Conservation (phyloP, 2,888 invertebrate species). For the Yponomeuta cagnagella region DNA sequence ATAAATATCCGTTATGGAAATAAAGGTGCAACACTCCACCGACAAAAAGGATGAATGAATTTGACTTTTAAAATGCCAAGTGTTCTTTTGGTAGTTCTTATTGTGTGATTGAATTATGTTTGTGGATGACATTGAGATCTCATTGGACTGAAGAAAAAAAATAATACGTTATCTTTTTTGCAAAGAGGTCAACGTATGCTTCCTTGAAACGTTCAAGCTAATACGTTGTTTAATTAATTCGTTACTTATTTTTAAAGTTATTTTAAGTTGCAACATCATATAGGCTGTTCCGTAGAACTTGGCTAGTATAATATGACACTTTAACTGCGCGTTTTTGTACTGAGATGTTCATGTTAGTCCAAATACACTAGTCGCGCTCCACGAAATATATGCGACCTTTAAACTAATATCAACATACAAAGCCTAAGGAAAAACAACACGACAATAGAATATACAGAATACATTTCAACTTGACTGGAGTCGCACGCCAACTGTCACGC, state of each 20-base stretch:
- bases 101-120: not conserved
- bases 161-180: slow-evolving; percentile 8
- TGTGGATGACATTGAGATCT: slow-evolving; percentile 11
- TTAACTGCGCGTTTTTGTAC: not conserved
- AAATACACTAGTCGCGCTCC: not conserved
- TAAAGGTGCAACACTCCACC: no score
- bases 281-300: not conserved
- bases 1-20: no score
- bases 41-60: no score
- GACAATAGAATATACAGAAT: slow-evolving; percentile 60
- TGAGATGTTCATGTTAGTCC: not conserved
- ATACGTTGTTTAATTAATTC: not conserved
- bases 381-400: slow-evolving; percentile 41
- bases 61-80: not conserved
- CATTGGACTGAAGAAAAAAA: slow-evolving; percentile 6
- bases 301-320: not conserved
- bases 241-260: not conserved
- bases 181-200: slow-evolving; percentile 5
- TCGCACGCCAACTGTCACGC: slow-evolving; percentile 62
- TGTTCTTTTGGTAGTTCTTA: not conserved
- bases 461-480: slow-evolving; percentile 48
- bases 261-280: not conserved
- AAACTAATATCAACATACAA: slow-evolving; percentile 55
- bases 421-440: slow-evolving; percentile 43
- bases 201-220: not conserved